Evolutionary conservation across 2,113 vertebrate species (phyloP).

Genomic region (Pterocles burchelli): DNA sequence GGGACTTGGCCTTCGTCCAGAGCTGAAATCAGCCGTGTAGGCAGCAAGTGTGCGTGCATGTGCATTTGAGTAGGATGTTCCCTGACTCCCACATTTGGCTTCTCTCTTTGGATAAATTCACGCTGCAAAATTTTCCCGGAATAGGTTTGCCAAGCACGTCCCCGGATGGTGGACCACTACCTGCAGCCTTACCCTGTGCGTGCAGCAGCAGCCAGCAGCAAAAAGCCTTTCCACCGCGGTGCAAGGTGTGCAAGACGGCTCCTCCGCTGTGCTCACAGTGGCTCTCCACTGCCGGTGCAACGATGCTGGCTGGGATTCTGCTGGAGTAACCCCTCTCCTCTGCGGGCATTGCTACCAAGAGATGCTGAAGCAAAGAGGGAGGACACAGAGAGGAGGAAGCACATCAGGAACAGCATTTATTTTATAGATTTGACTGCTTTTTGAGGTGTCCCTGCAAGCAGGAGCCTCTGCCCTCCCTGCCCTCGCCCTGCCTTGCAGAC

Average conservation of each 20-base stretch:
- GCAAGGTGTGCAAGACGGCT: not conserved
- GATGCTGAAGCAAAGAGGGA: not conserved
- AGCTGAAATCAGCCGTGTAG: not conserved
- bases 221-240: not conserved
- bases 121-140: not conserved
- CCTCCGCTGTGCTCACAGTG: not conserved
- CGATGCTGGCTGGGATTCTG: not conserved
- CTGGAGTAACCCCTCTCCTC: not conserved
- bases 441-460: not conserved
- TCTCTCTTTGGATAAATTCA: not conserved
- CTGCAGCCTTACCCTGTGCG: not conserved
- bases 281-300: not conserved
- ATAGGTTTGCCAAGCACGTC: not conserved
- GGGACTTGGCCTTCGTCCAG: not conserved
- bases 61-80: not conserved
- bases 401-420: not conserved
- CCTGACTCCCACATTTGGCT: not conserved
- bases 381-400: not conserved
- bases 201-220: not conserved
- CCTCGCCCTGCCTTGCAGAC: not conserved
- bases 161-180: not conserved
- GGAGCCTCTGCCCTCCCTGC: not conserved
- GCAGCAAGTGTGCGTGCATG: not conserved
- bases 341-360: fast-evolving
- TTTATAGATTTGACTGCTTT: not conserved